A percentile compares a stretch with the other conserved stretches of the same genome.
These are phyloP conservation scores for Aplodontia rufa DNA, from an alignment of 2,113 vertebrate genomes.

Conservation along the genomic window DNA sequence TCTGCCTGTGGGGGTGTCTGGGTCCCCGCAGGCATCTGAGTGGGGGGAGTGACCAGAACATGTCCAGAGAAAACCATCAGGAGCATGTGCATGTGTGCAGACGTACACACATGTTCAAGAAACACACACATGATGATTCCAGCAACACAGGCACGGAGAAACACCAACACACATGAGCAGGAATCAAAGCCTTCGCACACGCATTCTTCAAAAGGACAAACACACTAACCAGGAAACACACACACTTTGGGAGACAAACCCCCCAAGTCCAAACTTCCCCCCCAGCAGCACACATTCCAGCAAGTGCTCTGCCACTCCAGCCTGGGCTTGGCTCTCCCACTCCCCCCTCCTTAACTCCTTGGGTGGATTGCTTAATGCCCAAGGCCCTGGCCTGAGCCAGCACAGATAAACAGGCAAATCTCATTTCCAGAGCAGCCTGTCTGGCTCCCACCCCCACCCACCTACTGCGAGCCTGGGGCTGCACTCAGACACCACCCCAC, in stretches of 20 bases:
- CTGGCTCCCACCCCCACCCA: neutral
- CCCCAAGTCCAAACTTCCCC: neutral
- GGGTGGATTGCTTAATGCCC: slow-evolving; percentile 26
- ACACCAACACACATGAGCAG: neutral
- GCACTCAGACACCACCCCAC: neutral
- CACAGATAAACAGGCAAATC: slow-evolving; percentile 59
- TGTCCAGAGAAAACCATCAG: neutral
- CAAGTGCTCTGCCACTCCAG: neutral
- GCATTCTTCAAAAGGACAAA: neutral
- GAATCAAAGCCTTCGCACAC: neutral
- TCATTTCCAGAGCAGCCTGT: slow-evolving; percentile 62
- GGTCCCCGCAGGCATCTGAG: neutral
- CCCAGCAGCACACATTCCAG: neutral
- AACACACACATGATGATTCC: neutral
- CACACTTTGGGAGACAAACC: neutral
- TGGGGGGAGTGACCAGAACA: neutral
- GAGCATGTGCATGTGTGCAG: neutral
- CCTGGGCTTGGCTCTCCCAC: neutral
- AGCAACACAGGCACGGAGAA: neutral
- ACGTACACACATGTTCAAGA: neutral
- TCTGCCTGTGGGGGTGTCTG: neutral
- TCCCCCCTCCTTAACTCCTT: neutral
- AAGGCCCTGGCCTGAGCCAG: slow-evolving; percentile 25
- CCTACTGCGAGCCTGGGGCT: neutral
- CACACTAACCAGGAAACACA: neutral